These are phyloP conservation scores for Microctonus aethiopoides DNA, from an alignment of 2,888 invertebrate genomes.

Conservation along the genomic window DNA sequence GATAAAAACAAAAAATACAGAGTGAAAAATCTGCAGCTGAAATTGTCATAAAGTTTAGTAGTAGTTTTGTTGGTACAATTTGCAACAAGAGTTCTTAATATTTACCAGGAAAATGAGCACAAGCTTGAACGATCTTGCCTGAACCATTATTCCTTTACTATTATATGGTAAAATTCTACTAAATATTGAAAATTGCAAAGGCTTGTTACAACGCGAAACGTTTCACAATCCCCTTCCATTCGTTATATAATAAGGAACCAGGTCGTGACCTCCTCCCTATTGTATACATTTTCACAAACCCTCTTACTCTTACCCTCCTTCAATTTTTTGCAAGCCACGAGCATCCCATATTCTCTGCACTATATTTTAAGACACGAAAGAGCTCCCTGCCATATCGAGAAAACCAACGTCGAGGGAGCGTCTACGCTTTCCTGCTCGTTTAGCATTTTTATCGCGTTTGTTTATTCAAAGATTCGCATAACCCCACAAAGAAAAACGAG, in stretches of 20 bases:
- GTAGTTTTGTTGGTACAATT: too few species aligned
- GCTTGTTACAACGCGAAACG: slow-evolving; percentile 41
- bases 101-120: slow-evolving; percentile 27
- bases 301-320: not conserved
- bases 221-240: slow-evolving; percentile 29
- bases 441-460: slow-evolving; percentile 49
- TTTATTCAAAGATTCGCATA: slow-evolving; percentile 36
- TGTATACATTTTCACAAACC: slow-evolving; percentile 8
- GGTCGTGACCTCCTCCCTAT: slow-evolving; percentile 28
- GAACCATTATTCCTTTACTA: not conserved
- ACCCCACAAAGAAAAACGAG: not conserved
- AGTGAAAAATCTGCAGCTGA: too few species aligned
- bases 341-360: not conserved
- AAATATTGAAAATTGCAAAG: slow-evolving; percentile 49
- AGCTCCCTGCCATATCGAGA: slow-evolving; percentile 22
- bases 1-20: not conserved
- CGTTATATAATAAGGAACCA: slow-evolving; percentile 43
- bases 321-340: slow-evolving; percentile 3
- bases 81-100: slow-evolving; percentile 25
- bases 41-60: too few species aligned
- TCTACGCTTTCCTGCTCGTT: slow-evolving; percentile 38
- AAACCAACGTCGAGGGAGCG: slow-evolving; percentile 20
- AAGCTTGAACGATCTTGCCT: not conserved
- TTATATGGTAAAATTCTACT: slow-evolving; percentile 41
- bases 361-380: slow-evolving; percentile 6